phyloP scores from a whole-genome alignment of 2,797 vertebrate genomes.

The Lepilemur ruficaudatus region DNA sequence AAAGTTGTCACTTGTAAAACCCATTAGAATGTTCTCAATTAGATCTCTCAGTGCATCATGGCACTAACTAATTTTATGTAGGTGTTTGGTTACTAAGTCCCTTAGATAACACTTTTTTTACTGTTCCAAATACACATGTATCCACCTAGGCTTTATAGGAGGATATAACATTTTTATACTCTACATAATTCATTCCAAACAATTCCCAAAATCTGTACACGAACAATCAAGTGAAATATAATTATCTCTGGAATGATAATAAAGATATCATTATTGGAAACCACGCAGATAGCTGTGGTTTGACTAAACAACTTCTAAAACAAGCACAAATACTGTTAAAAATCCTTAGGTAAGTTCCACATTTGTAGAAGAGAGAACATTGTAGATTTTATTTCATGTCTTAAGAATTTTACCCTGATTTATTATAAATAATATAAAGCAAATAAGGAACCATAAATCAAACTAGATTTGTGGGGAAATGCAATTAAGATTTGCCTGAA shows the following conservation, averaged over 20 bases:
- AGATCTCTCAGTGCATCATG: too few relatives aligned
- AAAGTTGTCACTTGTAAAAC: neutral
- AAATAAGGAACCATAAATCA: constrained; percentile 74
- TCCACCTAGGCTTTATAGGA: neutral
- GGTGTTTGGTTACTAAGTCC: neutral
- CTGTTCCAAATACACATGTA: neutral
- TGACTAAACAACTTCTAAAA: neutral
- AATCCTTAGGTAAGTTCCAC: neutral
- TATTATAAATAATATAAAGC: constrained; percentile 66
- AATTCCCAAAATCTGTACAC: neutral
- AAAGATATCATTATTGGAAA: neutral
- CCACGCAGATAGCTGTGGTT: neutral
- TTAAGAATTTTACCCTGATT: constrained; percentile 53
- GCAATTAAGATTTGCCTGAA: constrained; percentile 66
- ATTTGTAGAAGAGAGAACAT: neutral
- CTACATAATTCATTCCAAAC: neutral
- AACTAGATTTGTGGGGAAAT: constrained; percentile 67
- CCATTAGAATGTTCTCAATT: neutral
- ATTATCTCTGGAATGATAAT: neutral
- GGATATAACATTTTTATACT: neutral
- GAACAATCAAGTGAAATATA: neutral
- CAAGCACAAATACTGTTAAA: neutral
- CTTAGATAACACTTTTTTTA: neutral
- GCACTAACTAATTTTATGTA: neutral
- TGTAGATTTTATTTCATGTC: constrained; percentile 32